Conservation (phyloP, 1,140 invertebrate genomes). For the Hylyphantes graminicola region DNA sequence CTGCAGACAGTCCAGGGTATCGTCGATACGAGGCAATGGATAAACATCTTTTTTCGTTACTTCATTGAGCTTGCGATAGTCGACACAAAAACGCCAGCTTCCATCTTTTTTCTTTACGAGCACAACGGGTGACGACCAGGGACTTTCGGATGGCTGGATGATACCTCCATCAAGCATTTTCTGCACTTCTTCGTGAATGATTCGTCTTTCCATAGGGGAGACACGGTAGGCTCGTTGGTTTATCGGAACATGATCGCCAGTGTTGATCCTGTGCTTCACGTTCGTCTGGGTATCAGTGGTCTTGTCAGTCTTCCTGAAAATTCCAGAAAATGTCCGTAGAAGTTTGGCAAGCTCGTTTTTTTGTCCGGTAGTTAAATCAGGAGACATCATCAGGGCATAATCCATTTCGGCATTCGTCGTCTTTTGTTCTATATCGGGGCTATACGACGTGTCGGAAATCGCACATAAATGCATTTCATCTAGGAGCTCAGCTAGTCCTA, state of each 20-base stretch:
- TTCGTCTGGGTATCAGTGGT: neutral
- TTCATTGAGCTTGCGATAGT: constrained; percentile 70
- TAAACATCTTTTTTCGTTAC: constrained; percentile 69
- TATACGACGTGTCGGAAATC: neutral
- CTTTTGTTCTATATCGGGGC: neutral
- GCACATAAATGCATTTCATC: neutral
- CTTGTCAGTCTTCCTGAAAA: neutral
- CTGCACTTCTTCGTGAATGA: neutral
- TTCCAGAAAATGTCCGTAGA: neutral
- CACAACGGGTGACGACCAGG: constrained; percentile 68
- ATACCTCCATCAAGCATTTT: constrained; percentile 13
- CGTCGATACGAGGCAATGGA: constrained; percentile 71
- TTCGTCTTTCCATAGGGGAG: neutral
- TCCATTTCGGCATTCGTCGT: neutral
- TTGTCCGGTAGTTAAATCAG: neutral
- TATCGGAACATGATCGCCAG: neutral
- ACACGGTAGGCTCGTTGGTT: neutral
- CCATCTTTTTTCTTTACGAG: constrained; percentile 70
- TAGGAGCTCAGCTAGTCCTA: neutral
- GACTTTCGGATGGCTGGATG: neutral
- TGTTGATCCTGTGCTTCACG: constrained; percentile 3
- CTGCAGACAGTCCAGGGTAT: constrained; percentile 66
- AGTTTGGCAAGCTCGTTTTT: neutral
- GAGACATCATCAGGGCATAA: neutral
- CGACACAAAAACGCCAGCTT: constrained; percentile 67